Conservation (phyloP, 2,797 vertebrate species). For the Anguilla pacifica region DNA sequence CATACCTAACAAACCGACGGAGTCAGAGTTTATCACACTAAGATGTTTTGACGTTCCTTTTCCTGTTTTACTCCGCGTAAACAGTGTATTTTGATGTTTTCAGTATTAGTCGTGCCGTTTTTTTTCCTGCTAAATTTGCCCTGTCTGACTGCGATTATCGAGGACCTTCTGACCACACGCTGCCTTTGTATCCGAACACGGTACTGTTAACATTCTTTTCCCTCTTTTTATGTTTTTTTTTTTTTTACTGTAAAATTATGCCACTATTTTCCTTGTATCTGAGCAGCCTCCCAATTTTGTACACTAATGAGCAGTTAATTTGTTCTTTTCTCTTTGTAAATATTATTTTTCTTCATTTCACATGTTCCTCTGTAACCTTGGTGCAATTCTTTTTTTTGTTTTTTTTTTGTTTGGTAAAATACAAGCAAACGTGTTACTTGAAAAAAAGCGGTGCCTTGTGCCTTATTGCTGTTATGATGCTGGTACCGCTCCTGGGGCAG, state of each 20-base stretch:
- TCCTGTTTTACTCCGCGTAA: constrained; percentile 49
- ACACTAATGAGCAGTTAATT: constrained; percentile 52
- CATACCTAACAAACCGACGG: constrained; percentile 43
- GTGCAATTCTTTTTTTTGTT: constrained; percentile 68
- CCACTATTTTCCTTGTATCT: constrained; percentile 70
- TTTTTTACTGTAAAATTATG: constrained; percentile 53
- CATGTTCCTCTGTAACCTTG: constrained; percentile 61
- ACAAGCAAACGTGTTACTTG: constrained; percentile 75
- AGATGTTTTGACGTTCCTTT: constrained; percentile 31
- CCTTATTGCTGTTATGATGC: not conserved
- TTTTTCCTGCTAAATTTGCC: constrained; percentile 56
- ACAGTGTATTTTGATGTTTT: constrained; percentile 45
- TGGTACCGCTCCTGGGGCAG: not conserved
- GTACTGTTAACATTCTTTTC: constrained; percentile 63
- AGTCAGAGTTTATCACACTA: constrained; percentile 33
- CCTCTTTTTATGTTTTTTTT: constrained; percentile 31
- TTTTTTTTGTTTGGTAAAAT: constrained; percentile 71
- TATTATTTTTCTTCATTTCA: constrained; percentile 50
- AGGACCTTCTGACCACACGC: constrained; percentile 67
- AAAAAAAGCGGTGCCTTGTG: constrained; percentile 47
- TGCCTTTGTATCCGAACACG: constrained; percentile 73
- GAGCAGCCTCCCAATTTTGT: constrained; percentile 62
- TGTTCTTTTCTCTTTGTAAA: constrained; percentile 68
- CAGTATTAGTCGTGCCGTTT: constrained; percentile 60
- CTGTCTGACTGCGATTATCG: constrained; percentile 70